These are phyloP conservation scores for Polypedilum pembai DNA, from an alignment of 1,140 invertebrate species.

Conservation along the genomic window DNA sequence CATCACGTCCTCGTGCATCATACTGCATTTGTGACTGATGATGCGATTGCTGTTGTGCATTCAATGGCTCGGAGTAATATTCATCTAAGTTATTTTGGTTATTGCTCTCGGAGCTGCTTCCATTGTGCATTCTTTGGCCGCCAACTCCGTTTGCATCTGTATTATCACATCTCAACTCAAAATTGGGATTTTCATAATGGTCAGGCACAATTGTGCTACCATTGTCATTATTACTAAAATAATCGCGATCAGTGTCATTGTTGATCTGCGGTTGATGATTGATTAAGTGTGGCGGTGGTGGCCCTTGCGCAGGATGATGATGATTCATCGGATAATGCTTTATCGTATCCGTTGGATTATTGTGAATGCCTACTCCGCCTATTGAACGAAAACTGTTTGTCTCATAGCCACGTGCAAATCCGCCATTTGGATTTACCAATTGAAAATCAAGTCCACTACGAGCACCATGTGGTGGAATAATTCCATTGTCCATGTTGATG, in stretches of 20 bases:
- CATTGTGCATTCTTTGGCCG: constrained; percentile 22
- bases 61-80: constrained; percentile 41
- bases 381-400: constrained; percentile 36
- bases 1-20: neutral
- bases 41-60: constrained; percentile 29
- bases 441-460: constrained; percentile 21
- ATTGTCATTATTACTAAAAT: constrained; percentile 33
- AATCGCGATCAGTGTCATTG: constrained; percentile 33
- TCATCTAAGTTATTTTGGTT: constrained; percentile 37
- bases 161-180: constrained; percentile 35
- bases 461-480: constrained; percentile 18
- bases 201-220: constrained; percentile 32
- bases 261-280: constrained; percentile 28
- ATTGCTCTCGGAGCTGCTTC: constrained; percentile 28
- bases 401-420: constrained; percentile 38
- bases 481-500: neutral
- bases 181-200: constrained; percentile 44
- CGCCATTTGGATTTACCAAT: constrained; percentile 33
- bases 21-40: neutral
- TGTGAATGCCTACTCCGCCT: constrained; percentile 30
- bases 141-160: constrained; percentile 21
- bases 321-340: constrained; percentile 36
- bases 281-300: constrained; percentile 30
- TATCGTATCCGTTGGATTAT: constrained; percentile 8
- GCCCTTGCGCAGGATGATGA: constrained; percentile 29